Evolutionary conservation across 2,113 vertebrate genomes (phyloP), one percentile per base, ranked within the genome.

Genomic region (Hiodon alosoides): DNA sequence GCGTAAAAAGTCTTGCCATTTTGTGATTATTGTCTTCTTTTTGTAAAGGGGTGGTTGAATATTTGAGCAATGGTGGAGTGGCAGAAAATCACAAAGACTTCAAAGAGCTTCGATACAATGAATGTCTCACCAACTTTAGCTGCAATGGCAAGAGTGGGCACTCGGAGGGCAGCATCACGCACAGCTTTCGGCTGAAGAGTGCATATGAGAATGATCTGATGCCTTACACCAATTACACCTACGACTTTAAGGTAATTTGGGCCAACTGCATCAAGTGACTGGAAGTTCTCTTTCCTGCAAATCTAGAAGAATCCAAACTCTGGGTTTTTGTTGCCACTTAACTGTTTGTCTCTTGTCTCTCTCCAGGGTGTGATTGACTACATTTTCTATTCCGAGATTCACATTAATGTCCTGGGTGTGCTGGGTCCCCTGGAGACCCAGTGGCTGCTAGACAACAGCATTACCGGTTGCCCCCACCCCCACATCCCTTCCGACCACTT

Each of bases 401-500:
- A 96, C 87, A 95, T 99, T 94, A 94, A 94, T 78, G 95, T 96
- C 80, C 91, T 98, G 73, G 97, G 97, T 55, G 90, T 97, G 78
- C 88, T 99, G 80, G 97, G 97, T 69, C 97, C 97, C 79, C 92
- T 99, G 90, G 96, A 98, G 89, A 93, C 92, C 87, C 95, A 96
- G 88, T 99, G 97, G 97, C 94, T 99, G 83, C 81, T 88, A 76
- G 95, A 98, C 83, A 99, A 98, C 94, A 95, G 90, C 94, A 97
- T 99, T 91, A 96, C 93, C n/a, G 97, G 97, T 82, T 99, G 97
- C 88, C 97, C 97, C 7, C 97, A 99, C 88, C 97, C 97, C 73
- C 97, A 98, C 93, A 95, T 99, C 93, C 97, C 97, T 89, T 99
- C 97, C 65, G 97, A 99, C 93, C 97, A 99, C 94, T 99, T 99